Percentiles rank a stretch among this genome's conserved stretches.
phyloP scores from a whole-genome alignment of 2,113 vertebrate genomes.

The Platanista minor region DNA sequence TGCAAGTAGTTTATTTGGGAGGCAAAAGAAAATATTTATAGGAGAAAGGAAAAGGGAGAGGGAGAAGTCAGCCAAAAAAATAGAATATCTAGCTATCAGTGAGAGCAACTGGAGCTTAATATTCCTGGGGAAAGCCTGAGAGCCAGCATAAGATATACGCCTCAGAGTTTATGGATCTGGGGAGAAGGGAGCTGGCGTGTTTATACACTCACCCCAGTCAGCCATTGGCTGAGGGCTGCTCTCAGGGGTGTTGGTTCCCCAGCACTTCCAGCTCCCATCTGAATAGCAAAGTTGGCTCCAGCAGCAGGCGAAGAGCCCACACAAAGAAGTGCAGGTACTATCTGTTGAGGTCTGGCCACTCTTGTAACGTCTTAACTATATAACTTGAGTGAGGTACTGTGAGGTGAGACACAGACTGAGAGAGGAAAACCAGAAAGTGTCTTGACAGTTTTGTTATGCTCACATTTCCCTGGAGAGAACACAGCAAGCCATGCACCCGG shows the following conservation, averaged over 20 bases:
- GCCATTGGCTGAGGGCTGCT: not conserved
- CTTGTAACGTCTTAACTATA: not conserved
- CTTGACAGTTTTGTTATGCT: not conserved
- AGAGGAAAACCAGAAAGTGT: not conserved
- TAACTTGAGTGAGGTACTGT: fast-evolving
- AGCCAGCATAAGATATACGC: no score
- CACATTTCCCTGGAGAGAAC: not conserved
- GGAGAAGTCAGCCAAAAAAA: not conserved
- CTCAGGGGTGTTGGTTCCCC: no score
- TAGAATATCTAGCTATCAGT: not conserved
- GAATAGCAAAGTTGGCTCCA: not conserved
- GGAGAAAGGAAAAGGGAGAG: not conserved
- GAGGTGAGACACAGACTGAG: not conserved
- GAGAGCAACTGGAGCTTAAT: not conserved
- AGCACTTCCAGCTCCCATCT: not conserved
- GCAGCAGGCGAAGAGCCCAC: not conserved
- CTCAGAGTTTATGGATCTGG: not conserved
- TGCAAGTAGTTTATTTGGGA: not conserved
- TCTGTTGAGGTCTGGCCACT: not conserved
- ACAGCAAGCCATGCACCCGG: not conserved
- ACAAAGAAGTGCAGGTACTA: not conserved
- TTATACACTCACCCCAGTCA: not conserved
- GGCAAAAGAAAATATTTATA: not conserved
- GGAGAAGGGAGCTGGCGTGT: not conserved
- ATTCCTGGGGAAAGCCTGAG: not conserved